phyloP scores from a whole-genome alignment of 2,113 vertebrate genomes.

The Apistogramma diplotaenia region DNA sequence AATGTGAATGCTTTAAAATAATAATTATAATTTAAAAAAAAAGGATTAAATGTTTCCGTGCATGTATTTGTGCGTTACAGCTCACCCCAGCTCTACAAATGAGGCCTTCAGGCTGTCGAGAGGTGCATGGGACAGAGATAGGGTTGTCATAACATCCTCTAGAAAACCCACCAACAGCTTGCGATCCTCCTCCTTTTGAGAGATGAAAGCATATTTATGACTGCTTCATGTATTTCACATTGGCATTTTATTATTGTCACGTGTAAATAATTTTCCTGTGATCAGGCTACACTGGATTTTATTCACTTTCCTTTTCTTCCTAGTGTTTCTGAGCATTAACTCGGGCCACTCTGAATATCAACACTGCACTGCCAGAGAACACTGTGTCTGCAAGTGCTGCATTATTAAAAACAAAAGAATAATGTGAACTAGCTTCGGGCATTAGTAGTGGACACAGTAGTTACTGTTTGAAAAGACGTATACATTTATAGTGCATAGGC shows the following conservation, averaged over 20 bases:
- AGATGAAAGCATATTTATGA: neutral
- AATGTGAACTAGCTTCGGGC: slow-evolving; percentile 2
- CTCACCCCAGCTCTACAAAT: slow-evolving; percentile 98
- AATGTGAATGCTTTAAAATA: no score
- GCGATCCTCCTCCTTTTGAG: slow-evolving; percentile 91
- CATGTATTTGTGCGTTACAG: neutral
- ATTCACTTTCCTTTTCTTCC: neutral
- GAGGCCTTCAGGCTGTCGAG: slow-evolving; percentile 97
- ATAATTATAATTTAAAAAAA: neutral
- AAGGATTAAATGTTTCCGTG: neutral
- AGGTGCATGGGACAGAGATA: slow-evolving; percentile 93
- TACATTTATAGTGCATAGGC: neutral
- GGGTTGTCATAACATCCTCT: slow-evolving; percentile 97
- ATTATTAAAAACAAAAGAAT: slow-evolving; percentile 22
- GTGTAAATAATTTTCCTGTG: neutral
- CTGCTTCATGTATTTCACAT: neutral
- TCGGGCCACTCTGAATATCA: neutral
- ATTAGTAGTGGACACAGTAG: neutral
- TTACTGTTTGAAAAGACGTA: neutral
- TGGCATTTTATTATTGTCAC: neutral
- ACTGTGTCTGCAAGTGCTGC: neutral
- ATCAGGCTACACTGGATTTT: neutral
- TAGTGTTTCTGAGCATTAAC: neutral
- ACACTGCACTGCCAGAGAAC: neutral
- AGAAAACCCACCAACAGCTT: slow-evolving; percentile 96